phyloP scores from a whole-genome alignment of 2,113 vertebrate genomes.

The Neogale vison region DNA sequence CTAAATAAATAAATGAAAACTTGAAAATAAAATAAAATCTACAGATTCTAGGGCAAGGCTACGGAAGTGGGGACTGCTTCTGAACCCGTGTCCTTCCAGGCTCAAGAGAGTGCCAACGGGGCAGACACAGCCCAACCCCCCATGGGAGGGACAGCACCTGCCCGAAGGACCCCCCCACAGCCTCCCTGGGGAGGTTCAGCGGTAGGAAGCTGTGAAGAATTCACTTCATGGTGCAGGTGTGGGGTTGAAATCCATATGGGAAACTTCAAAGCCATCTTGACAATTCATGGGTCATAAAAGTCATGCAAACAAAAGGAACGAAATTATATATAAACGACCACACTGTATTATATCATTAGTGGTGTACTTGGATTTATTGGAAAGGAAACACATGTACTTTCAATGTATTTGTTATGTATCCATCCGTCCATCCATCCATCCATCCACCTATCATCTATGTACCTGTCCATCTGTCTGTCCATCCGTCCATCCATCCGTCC shows the following conservation, averaged over 20 bases:
- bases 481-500: background rate
- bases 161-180: background rate
- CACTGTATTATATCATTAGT: background rate
- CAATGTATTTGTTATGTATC: too few relatives aligned
- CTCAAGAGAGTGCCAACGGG: background rate
- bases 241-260: background rate
- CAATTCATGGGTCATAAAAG: too few relatives aligned
- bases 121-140: background rate
- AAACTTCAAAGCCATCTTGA: background rate
- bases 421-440: background rate
- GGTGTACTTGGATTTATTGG: too few relatives aligned
- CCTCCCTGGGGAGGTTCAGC: background rate
- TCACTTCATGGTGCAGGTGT: background rate
- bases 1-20: too few relatives aligned
- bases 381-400: background rate
- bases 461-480: too few relatives aligned
- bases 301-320: background rate
- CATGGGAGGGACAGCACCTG: background rate
- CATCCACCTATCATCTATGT: background rate
- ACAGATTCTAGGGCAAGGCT: background rate
- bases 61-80: background rate
- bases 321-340: background rate
- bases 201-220: background rate
- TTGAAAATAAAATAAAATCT: too few relatives aligned
- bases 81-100: background rate